Base-by-base conservation (phyloP, 2,113 vertebrate species). In the Tiliqua scincoides region DNA sequence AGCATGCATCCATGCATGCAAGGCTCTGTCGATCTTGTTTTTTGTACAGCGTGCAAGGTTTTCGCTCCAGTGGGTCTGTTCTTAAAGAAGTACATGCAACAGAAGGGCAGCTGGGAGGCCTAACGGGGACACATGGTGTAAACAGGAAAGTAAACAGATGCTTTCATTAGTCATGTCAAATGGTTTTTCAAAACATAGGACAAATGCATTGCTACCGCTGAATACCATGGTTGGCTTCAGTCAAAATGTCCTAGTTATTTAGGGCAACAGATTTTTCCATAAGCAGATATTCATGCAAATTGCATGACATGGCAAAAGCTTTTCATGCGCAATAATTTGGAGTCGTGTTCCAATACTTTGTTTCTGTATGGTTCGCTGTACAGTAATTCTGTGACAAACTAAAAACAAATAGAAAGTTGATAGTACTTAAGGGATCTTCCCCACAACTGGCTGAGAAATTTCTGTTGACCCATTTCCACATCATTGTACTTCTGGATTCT, bases 171-270 rank as follows among this genome's bases (percentile, higher is more conserved):
- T 1, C 72, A 76, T 82, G 40, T 20, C 72, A 40, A 48, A 32
- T 0, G 0, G 20, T 27, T 25, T 1, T 68, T 72, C 18, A 37
- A 3, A 12, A n/a, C 11, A 1, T 9, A n/a, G 4, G 7, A 1
- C 48, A 9, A 4, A 20, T 68, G 61, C 59, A 85, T 77, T 61
- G 35, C 1, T 11, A 52, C 72, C 80, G 75, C 73, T 7, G 62
- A 0, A 12, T 5, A 57, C 40, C 82, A 83, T 15, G 14, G 78
- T n/a, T 54, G 83, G 5, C 62, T 1, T 67, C 21, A 86, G 21
- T 0, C 25, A 8, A 67, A 1, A 2, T 57, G 0, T 0, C 37
- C 71, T 67, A 32, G 59, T 70, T 77, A 82, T n/a, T 21, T 25
- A 4, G 63, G 0, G 79, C 35, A 72, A 72, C 52, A 1, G 15